Conservation (phyloP, 2,888 invertebrate species). For the Tetragonisca angustula region DNA sequence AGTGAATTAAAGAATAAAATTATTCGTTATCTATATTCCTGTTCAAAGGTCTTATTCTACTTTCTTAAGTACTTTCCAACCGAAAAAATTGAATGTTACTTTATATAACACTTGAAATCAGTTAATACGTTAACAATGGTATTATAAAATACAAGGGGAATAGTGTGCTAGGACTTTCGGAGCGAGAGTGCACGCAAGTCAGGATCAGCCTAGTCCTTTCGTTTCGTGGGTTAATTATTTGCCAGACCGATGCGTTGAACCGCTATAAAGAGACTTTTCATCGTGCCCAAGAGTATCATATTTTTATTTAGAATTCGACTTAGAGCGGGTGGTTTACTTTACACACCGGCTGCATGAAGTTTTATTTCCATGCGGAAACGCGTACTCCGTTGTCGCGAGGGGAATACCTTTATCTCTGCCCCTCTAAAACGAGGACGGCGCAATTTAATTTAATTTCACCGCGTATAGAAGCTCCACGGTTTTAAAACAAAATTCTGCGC, state of each 20-base stretch:
- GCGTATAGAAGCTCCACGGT: constrained; percentile 16
- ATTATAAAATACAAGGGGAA: too few species aligned
- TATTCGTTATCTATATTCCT: neutral
- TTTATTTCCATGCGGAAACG: constrained; percentile 9
- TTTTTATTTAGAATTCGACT: neutral
- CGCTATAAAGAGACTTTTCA: neutral
- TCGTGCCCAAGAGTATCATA: neutral
- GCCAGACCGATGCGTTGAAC: neutral
- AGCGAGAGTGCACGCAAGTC: too few species aligned
- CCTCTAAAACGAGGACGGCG: constrained; percentile 3
- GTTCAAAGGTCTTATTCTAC: too few species aligned
- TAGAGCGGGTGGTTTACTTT: neutral
- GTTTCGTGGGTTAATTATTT: neutral
- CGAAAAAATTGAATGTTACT: too few species aligned
- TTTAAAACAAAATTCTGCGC: constrained; percentile 21
- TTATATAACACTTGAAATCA: too few species aligned
- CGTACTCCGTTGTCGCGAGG: neutral
- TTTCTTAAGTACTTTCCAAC: too few species aligned
- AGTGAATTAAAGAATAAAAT: neutral
- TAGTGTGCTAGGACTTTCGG: too few species aligned
- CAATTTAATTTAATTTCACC: constrained; percentile 30
- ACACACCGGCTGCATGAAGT: neutral
- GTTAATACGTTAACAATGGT: too few species aligned
- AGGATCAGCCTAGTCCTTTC: neutral
- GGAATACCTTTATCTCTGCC: constrained; percentile 12